phyloP scores from a whole-genome alignment of 1,140 invertebrate species.

The Drosophila sucinea region DNA sequence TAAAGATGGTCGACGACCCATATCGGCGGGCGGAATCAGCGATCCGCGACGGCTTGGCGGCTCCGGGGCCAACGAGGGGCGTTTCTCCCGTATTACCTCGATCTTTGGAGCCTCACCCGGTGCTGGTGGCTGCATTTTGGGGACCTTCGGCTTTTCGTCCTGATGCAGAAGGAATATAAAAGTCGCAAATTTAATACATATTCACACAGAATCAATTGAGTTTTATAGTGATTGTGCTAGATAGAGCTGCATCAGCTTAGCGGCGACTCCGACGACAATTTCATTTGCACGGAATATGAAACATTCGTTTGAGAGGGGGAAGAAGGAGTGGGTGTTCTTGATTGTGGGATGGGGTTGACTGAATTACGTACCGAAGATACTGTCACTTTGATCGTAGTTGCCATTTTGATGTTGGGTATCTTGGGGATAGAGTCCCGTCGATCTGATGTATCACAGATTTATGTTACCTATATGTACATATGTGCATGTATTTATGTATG shows the following conservation, averaged over 20 bases:
- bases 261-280: background rate
- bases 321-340: background rate
- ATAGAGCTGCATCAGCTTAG: background rate
- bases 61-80: constrained; percentile 90
- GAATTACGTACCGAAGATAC: constrained; percentile 38
- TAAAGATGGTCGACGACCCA: constrained; percentile 92
- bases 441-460: constrained; percentile 13
- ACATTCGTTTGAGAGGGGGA: background rate
- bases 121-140: constrained; percentile 88
- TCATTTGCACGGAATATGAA: background rate
- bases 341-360: background rate
- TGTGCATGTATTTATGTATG: background rate
- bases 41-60: constrained; percentile 91
- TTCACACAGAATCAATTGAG: background rate
- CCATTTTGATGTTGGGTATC: constrained; percentile 28
- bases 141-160: constrained; percentile 85
- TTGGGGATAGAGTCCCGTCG: background rate
- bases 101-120: constrained; percentile 91
- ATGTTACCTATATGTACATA: constrained; percentile 6
- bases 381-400: constrained; percentile 47
- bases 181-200: constrained; percentile 10
- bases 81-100: constrained; percentile 91
- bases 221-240: background rate
- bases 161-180: constrained; percentile 24
- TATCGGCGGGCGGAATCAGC: constrained; percentile 92